Base-by-base conservation (phyloP, 2,888 invertebrate species). In the Auanema sp. region DNA sequence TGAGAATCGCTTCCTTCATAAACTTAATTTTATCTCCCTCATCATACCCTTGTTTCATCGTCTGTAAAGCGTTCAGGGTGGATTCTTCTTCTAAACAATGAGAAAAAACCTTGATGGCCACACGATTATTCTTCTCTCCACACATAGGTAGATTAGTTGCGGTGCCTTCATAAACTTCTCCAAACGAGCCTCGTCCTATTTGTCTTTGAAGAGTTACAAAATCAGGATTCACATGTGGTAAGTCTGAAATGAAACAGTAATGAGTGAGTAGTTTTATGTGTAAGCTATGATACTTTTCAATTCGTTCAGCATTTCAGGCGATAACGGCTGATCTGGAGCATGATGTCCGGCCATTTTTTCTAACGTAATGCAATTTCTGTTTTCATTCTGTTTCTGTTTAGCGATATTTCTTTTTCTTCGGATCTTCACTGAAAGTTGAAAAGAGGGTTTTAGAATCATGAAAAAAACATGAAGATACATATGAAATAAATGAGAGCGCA, bases 121-220 rank as follows among this genome's bases (percentile, higher is more conserved):
- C 93, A 81, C 90, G 90, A 0, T 72, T 18, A 89, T 90, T 63
- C 89, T 89, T 25, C 80, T 79, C 81, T 23, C 87, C 87, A 42
- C 86, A 87, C 58, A 88, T 88, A 0, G 84, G 79, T 50, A 90
- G 86, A 73, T 90, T 89, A 72, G 89, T 88, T 0, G 92, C 91
- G 66, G 90, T 88, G 0, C 96, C 97, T 86, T 94, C 93, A 84
- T 91, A 94, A 1, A 97, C 97, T 85, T 96, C 94, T 0, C 97
- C 97, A 83, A 97, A 98, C 0, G 95, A 95, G 0, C 97, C 97
- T 64, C 92, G 91, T 0, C 96, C 97, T 58, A 98, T 87, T 84
- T 93, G 92, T 82, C 92, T 92, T 14, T 90, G 90, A 33, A 93
- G 86, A 0, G 90, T 91, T 63, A 97, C 91, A 83, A 93, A 92